A percentile compares a stretch with the other conserved stretches of the same genome.
These are phyloP conservation scores for Lepus oiostolus DNA, from an alignment of 2,797 vertebrate genomes.

Conservation along the genomic window DNA sequence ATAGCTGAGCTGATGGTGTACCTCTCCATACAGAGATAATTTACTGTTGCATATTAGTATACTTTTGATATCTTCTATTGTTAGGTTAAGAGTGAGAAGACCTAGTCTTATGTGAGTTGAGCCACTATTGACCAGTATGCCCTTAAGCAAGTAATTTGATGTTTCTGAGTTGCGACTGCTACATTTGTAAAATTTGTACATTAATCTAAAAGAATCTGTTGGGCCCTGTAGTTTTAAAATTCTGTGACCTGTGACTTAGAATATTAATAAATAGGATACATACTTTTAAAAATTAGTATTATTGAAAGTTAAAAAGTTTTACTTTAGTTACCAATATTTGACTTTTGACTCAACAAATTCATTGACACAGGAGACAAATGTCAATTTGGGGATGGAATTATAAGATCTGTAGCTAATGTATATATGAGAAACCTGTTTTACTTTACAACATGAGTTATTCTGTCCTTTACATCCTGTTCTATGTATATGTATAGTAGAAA, in stretches of 20 bases:
- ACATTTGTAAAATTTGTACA: conserved; percentile 25
- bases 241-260: background rate
- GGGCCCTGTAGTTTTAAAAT: conserved; percentile 12
- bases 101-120: conserved; percentile 11
- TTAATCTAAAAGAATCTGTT: background rate
- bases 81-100: conserved; percentile 53
- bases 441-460: conserved; percentile 26
- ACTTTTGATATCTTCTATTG: conserved; percentile 15
- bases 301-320: conserved; percentile 60
- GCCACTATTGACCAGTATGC: conserved; percentile 1
- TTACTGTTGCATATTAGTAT: background rate
- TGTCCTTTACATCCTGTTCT: conserved; percentile 20
- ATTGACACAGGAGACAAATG: conserved; percentile 43
- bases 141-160: background rate
- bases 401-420: conserved; percentile 20
- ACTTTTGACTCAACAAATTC: conserved; percentile 6
- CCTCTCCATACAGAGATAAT: conserved; percentile 25
- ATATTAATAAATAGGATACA: background rate
- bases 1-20: background rate
- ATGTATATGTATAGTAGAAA: background rate
- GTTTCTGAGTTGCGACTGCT: conserved; percentile 17
- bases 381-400: conserved; percentile 12
- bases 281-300: conserved; percentile 52
- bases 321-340: conserved; percentile 16
- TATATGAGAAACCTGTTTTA: conserved; percentile 55